Conservation (phyloP, 2,888 invertebrate genomes). For the Spisula subtruncata region DNA sequence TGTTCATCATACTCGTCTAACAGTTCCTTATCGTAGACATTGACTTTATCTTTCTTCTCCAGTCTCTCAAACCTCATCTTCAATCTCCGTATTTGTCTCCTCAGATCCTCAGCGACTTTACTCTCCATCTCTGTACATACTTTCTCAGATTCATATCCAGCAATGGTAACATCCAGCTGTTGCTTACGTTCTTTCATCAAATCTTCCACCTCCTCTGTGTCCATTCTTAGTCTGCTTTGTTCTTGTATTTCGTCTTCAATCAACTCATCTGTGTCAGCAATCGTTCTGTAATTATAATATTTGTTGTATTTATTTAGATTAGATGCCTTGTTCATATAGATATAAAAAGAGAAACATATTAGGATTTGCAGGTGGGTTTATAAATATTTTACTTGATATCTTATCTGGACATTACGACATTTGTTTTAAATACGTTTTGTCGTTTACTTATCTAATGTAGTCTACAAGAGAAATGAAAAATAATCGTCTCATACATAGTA, state of each 20-base stretch:
- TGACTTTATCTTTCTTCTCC: neutral
- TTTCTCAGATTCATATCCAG: neutral
- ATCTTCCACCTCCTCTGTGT: neutral
- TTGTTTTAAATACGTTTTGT: too few relatives aligned
- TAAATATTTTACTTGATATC: too few relatives aligned
- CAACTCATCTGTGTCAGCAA: neutral
- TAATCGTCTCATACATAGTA: too few relatives aligned
- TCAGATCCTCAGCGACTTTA: neutral
- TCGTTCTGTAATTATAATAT: neutral
- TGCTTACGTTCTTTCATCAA: neutral
- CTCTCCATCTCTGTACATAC: neutral
- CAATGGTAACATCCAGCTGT: neutral
- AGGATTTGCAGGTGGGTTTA: too few relatives aligned
- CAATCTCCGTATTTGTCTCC: neutral
- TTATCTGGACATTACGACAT: too few relatives aligned
- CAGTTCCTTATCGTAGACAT: neutral
- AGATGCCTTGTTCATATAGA: too few relatives aligned
- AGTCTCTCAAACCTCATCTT: neutral
- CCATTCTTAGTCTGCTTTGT: neutral
- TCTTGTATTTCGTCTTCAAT: neutral
- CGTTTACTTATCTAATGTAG: too few relatives aligned
- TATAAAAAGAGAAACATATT: too few relatives aligned
- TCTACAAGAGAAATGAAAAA: too few relatives aligned
- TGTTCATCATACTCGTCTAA: neutral
- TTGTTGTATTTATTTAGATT: too few relatives aligned